Base-by-base conservation (phyloP, 1,140 invertebrate genomes). In the Phortica variegata region DNA sequence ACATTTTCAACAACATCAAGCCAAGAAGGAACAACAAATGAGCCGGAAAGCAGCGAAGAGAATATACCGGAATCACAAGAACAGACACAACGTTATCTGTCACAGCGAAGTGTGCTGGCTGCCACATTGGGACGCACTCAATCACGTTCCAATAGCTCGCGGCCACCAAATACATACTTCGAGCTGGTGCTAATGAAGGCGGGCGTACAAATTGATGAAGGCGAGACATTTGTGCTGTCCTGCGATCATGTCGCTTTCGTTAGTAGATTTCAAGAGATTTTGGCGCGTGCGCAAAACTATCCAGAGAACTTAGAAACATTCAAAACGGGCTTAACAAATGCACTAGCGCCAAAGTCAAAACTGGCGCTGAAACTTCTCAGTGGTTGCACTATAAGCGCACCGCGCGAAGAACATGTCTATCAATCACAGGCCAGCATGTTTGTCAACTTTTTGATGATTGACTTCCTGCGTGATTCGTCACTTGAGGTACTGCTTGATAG, bases 401-500 rank as follows among this genome's bases (percentile, higher is more conserved):
- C 77, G 0, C 58, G 65, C 3, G 56, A 62, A 9, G 66, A 69
- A 9, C 60, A 56, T 21, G 52, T 54, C 5, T 72, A 73, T 56
- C 66, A 71, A 43, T 75, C 73, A 0, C 79, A 79, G 52, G 77
- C 79, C 33, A 79, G 78, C 59, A 71, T 77, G 60, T 72, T 75
- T 9, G 58, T 70, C 16, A 73, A 79, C 42, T 76, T 80, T 37
- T 50, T 80, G 0, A 78, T 77, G 65, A 73, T 80, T 13, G 60
- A 72, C 38, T 65, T 58, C 26, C 38, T 80, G 26, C 77, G 78
- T 32, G 61, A 74, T 17, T 56, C 73, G 4, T 68, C 78, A 15
- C 52, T 79, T 8, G 69, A 77, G 4, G 53, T 80, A 12, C 47
- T 80, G 8, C 49, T 79, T 3, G 65, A 75, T 16, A 68, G 68